Conservation (phyloP, 2,113 vertebrate genomes). For the Macroglossus sobrinus region DNA sequence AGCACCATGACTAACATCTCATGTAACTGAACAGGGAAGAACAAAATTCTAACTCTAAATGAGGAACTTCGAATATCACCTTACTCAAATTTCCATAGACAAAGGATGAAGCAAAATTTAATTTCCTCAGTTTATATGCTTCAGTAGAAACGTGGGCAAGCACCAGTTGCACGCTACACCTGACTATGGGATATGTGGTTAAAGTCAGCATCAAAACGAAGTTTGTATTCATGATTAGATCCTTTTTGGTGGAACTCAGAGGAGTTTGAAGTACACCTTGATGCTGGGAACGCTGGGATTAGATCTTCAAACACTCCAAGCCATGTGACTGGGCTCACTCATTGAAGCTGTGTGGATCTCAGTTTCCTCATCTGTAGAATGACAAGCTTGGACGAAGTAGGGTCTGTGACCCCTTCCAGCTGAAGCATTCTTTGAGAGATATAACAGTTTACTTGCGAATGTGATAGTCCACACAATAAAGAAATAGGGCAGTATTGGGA, state of each 20-base stretch:
- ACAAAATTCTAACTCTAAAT: background rate
- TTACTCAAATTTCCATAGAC: constrained; percentile 45
- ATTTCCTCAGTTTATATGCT: constrained; percentile 58
- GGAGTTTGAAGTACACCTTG: background rate
- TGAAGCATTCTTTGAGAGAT: background rate
- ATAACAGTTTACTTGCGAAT: background rate
- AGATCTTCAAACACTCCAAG: background rate
- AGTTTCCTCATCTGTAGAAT: background rate
- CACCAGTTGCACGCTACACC: background rate
- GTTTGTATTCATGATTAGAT: background rate
- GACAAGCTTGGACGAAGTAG: background rate
- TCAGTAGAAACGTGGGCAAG: constrained; percentile 24
- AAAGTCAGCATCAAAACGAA: constrained; percentile 27
- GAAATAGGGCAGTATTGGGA: background rate
- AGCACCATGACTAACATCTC: background rate
- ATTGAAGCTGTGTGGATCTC: background rate
- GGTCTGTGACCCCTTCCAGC: background rate
- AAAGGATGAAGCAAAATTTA: constrained; percentile 52
- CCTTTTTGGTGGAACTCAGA: background rate
- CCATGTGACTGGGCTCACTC: background rate
- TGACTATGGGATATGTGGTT: constrained; percentile 15
- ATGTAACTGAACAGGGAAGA: background rate
- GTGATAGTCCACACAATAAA: background rate
- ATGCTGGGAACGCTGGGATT: background rate
- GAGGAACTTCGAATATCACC: background rate